phyloP scores from a whole-genome alignment of 2,797 vertebrate genomes.

The Merluccius polli region DNA sequence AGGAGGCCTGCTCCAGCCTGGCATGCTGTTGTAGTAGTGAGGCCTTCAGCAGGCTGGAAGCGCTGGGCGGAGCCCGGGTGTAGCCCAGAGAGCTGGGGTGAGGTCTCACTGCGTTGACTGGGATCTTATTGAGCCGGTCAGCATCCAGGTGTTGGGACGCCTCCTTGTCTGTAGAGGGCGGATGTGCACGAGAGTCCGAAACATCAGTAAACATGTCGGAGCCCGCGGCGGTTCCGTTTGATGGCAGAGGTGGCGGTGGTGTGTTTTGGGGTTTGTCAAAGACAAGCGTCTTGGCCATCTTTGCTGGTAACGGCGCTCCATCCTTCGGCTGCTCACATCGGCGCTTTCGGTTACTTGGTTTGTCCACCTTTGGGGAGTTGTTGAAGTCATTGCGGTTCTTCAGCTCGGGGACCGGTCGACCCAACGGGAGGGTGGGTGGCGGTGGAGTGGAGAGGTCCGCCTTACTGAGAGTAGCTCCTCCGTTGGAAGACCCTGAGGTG shows the following conservation, averaged over 20 bases:
- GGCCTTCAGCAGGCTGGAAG: slow-evolving; percentile 77
- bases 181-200: slow-evolving; percentile 53
- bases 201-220: slow-evolving; percentile 75
- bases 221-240: slow-evolving; percentile 75
- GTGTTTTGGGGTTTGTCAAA: slow-evolving; percentile 75
- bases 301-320: slow-evolving; percentile 70
- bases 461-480: slow-evolving; percentile 71
- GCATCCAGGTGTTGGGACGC: slow-evolving; percentile 72
- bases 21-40: slow-evolving; percentile 80
- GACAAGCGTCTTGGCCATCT: slow-evolving; percentile 72
- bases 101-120: slow-evolving; percentile 81
- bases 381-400: slow-evolving; percentile 85
- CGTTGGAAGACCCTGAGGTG: slow-evolving; percentile 74
- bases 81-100: slow-evolving; percentile 80
- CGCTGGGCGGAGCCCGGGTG: slow-evolving; percentile 71
- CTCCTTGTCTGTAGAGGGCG: slow-evolving; percentile 61
- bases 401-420: slow-evolving; percentile 75
- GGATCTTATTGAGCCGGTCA: slow-evolving; percentile 78
- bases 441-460: slow-evolving; percentile 60
- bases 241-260: slow-evolving; percentile 75
- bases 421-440: slow-evolving; percentile 47
- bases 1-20: slow-evolving; percentile 67
- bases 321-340: slow-evolving; percentile 74
- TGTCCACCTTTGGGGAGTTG: slow-evolving; percentile 77
- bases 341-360: slow-evolving; percentile 72